These are phyloP conservation scores for Rhabdomys pumilio DNA, from an alignment of 2,797 vertebrate species.

Conservation along the genomic window DNA sequence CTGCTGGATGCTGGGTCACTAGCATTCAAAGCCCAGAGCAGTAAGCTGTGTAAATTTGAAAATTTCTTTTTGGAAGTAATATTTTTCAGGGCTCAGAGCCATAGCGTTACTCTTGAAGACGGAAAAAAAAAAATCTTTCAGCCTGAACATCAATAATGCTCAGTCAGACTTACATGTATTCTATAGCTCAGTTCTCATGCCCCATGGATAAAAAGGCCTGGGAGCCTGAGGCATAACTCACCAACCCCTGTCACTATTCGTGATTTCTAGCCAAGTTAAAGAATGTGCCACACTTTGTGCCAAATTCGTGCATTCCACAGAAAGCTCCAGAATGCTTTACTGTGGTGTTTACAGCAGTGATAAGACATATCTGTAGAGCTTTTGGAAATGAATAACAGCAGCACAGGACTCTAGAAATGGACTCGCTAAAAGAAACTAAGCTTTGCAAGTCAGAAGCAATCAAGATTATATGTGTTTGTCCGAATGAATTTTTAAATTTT, in stretches of 20 bases:
- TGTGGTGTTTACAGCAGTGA: not conserved
- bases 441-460: not conserved
- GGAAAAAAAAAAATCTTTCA: not conserved
- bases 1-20: not conserved
- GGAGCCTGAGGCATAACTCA: not conserved
- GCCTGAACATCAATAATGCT: not conserved
- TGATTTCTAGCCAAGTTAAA: conserved; percentile 23
- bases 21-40: not conserved
- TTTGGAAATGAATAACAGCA: not conserved
- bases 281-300: not conserved
- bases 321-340: not conserved
- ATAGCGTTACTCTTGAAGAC: not conserved
- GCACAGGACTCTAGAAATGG: not conserved
- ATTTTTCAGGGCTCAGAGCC: not conserved
- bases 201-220: not conserved
- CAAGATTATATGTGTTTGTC: not conserved
- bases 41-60: not conserved
- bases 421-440: not conserved
- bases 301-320: not conserved
- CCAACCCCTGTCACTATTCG: not conserved
- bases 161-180: not conserved
- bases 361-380: not conserved
- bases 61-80: not conserved
- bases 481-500: not conserved
- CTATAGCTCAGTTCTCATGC: not conserved